phyloP scores from a whole-genome alignment of 2,888 invertebrate genomes.

The Oscheius onirici region DNA sequence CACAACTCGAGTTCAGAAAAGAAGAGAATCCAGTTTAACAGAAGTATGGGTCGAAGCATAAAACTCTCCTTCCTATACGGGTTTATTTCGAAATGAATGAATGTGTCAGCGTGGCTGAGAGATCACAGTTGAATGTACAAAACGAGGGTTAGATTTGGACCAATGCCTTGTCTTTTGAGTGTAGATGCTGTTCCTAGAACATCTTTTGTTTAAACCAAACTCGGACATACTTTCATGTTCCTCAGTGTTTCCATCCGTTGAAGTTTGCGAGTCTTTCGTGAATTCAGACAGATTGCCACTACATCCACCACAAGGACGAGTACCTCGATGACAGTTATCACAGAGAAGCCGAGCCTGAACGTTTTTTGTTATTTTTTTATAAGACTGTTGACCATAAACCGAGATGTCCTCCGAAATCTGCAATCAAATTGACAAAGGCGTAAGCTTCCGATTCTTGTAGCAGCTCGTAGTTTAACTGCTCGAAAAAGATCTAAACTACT shows the following conservation, averaged over 20 bases:
- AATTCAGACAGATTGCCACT: constrained; percentile 39
- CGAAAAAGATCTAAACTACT: constrained; percentile 56
- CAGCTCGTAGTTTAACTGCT: constrained; percentile 60
- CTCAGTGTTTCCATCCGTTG: background rate
- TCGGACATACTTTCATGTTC: background rate
- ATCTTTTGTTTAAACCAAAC: background rate
- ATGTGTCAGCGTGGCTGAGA: constrained; percentile 22
- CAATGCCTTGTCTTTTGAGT: background rate
- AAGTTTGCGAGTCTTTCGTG: constrained; percentile 38
- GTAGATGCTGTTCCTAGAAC: background rate
- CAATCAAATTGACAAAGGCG: constrained; percentile 58
- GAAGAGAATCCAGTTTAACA: background rate
- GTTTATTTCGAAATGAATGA: background rate
- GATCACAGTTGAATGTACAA: constrained; percentile 12
- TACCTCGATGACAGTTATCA: constrained; percentile 68
- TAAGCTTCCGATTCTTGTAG: constrained; percentile 60
- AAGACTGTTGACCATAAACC: constrained; percentile 61
- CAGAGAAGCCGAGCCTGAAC: constrained; percentile 52
- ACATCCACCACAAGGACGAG: constrained; percentile 57
- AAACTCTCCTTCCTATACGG: background rate
- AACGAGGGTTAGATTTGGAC: background rate
- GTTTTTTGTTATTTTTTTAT: background rate
- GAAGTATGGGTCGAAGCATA: too few species aligned
- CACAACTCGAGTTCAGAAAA: background rate
- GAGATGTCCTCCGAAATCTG: constrained; percentile 63